Conservation (phyloP, 2,113 vertebrate species). For the Micromys minutus region DNA sequence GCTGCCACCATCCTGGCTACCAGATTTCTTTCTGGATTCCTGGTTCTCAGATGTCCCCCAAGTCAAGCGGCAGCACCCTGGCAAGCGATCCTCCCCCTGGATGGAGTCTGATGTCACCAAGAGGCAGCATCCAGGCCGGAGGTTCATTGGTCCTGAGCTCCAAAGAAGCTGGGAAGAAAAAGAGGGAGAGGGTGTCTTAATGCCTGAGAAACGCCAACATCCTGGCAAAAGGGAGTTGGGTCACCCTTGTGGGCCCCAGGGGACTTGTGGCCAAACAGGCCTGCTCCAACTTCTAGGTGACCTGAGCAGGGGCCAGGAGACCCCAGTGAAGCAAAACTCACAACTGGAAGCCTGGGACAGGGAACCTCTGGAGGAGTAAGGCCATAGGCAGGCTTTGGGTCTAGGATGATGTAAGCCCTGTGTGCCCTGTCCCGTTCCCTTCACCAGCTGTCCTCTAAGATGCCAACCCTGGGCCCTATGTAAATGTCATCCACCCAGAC, state of each 20-base stretch:
- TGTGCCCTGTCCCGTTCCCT: not conserved
- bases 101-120: constrained; percentile 56
- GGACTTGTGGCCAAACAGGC: constrained; percentile 83
- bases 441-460: not conserved
- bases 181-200: constrained; percentile 78
- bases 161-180: constrained; percentile 60
- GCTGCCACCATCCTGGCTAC: not conserved
- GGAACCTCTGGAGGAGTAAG: constrained; percentile 84
- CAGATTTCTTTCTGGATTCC: not conserved
- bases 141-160: constrained; percentile 77
- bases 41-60: not conserved
- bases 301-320: constrained; percentile 81
- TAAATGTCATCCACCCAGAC: not conserved
- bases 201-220: constrained; percentile 89
- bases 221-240: constrained; percentile 89
- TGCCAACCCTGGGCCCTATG: not conserved
- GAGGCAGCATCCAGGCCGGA: constrained; percentile 87
- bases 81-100: constrained; percentile 83
- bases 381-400: not conserved
- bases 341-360: constrained; percentile 85
- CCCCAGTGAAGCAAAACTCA: constrained; percentile 91
- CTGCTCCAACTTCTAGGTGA: constrained; percentile 89
- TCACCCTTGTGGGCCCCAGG: constrained; percentile 85
- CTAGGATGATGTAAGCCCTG: constrained; percentile 46
- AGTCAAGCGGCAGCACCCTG: constrained; percentile 89